Conservation (phyloP, 2,888 invertebrate species). For the Actias luna region DNA sequence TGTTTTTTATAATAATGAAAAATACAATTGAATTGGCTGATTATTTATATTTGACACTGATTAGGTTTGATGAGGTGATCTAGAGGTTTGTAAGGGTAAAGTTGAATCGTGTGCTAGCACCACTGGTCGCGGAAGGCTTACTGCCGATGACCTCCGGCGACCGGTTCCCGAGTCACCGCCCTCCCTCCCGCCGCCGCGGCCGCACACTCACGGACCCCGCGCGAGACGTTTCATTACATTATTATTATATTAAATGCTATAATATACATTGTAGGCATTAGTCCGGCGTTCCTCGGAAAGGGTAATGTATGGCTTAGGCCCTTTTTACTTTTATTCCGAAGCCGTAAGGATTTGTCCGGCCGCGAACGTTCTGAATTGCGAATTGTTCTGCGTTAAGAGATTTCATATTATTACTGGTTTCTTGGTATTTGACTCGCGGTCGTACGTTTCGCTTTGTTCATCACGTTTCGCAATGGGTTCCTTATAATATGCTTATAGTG, state of each 20-base stretch:
- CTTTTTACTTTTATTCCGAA: slow-evolving; percentile 59
- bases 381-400: slow-evolving; percentile 54
- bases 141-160: slow-evolving; percentile 79
- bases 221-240: slow-evolving; percentile 81
- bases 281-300: slow-evolving; percentile 61
- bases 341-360: slow-evolving; percentile 52
- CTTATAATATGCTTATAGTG: not conserved
- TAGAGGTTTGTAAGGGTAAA: slow-evolving; percentile 21
- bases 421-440: slow-evolving; percentile 41
- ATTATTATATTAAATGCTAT: slow-evolving; percentile 82
- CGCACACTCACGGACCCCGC: slow-evolving; percentile 43
- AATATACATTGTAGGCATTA: slow-evolving; percentile 80
- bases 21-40: no score
- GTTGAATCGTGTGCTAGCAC: slow-evolving; percentile 58
- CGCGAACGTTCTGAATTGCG: slow-evolving; percentile 56
- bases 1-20: no score
- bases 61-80: not conserved
- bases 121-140: slow-evolving; percentile 76
- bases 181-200: slow-evolving; percentile 34
- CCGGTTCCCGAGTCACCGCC: slow-evolving; percentile 68
- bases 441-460: slow-evolving; percentile 38
- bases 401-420: slow-evolving; percentile 44
- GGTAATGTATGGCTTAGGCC: slow-evolving; percentile 57
- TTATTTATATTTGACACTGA: not conserved
- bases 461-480: slow-evolving; percentile 27